These are phyloP conservation scores for Xiphydria camelus DNA, from an alignment of 2,888 invertebrate genomes.

Conservation along the genomic window DNA sequence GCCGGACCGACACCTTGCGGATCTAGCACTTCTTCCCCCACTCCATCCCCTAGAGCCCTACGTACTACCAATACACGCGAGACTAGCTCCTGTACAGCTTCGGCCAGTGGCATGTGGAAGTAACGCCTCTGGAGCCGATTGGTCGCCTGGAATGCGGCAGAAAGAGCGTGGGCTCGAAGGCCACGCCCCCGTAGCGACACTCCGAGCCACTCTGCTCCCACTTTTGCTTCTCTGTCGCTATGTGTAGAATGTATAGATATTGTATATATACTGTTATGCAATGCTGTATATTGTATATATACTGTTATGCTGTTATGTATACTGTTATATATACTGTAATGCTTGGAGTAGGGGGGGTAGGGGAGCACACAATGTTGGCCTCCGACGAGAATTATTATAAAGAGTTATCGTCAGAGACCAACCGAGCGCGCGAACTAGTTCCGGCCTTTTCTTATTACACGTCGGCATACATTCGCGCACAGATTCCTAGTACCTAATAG, in stretches of 20 bases:
- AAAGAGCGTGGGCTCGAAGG: neutral
- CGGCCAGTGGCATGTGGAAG: slow-evolving; percentile 14
- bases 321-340: neutral
- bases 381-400: too few species aligned
- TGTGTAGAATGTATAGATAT: too few species aligned
- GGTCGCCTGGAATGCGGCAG: neutral
- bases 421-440: too few species aligned
- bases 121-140: slow-evolving; percentile 5
- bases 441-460: too few species aligned
- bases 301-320: too few species aligned
- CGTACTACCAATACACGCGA: slow-evolving; percentile 23
- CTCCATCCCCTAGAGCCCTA: slow-evolving; percentile 17
- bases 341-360: too few species aligned
- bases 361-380: too few species aligned
- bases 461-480: too few species aligned
- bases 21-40: slow-evolving; percentile 24
- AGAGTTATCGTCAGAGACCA: too few species aligned
- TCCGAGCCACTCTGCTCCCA: neutral
- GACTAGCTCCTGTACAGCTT: neutral
- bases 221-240: neutral
- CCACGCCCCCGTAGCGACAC: slow-evolving; percentile 1
- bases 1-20: slow-evolving; percentile 34
- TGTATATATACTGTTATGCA: too few species aligned
- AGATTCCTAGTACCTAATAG: too few species aligned
- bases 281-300: too few species aligned